Base-by-base conservation (phyloP, 2,797 vertebrate species). In the Acanthis flammea region DNA sequence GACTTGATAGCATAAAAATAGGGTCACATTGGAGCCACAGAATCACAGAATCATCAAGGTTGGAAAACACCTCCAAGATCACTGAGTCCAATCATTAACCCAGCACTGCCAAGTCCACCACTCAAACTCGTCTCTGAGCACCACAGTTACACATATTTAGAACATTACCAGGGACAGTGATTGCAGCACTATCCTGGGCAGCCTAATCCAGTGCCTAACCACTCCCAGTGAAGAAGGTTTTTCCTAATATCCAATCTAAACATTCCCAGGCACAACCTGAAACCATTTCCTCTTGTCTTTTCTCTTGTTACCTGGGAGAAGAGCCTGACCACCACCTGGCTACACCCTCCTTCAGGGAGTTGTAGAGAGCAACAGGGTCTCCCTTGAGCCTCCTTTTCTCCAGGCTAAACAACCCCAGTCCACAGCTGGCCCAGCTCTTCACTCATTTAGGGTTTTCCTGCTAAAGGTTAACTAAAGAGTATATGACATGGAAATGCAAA, bases 271-370 rank as follows among this genome's bases (percentile, higher is more conserved):
- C 2, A 2, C 24, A 71, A 12, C 10, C 12, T 41, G 21, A 44
- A n/a, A 27, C 3, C 18, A 31, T 41, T 83, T 83, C 22, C 13
- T 76, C 24, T 37, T 37, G 4, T n/a, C 23, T 39, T 71, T 13
- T 25, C n/a, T 55, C 37, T 44, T 33, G 14, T 39, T 12, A 12
- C 37, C 13, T 41, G 30, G 5, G 21, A 41, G 51, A 27, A 19
- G 12, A 58, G 15, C 6, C n/a, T 0, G 0, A 51, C 3, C 18
- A 27, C 6, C 24, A 7, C 17, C 10, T 17, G 37, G 42, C 12
- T 63, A 9, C 19, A 16, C 9, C 5, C 5, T 83, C n/a, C 44
- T 51, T 41, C 65, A 71, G 18, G 5, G 13, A 63, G 14, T 1
- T 70, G 18, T 17, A 17, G 50, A 35, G 12, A 63, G 12, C 28